These are phyloP conservation scores for Luperina testacea DNA, from an alignment of 2,888 invertebrate genomes.

Conservation along the genomic window DNA sequence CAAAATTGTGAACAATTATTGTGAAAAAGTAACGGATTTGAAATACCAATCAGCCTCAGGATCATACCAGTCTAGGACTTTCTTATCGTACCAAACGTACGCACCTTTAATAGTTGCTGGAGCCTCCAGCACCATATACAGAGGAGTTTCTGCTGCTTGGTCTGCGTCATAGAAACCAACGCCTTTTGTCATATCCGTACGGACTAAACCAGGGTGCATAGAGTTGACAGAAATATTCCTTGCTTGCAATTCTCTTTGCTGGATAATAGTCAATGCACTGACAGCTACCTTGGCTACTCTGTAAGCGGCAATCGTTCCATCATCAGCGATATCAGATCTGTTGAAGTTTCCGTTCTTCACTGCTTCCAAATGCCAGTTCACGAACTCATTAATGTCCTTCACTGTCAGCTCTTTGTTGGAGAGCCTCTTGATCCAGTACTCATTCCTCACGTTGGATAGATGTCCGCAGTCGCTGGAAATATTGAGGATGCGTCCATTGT, in stretches of 20 bases:
- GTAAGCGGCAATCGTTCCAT: slow-evolving; percentile 91
- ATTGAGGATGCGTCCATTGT: slow-evolving; percentile 93
- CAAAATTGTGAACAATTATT: slow-evolving; percentile 5
- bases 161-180: slow-evolving; percentile 90
- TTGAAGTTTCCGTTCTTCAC: slow-evolving; percentile 75
- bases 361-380: slow-evolving; percentile 91
- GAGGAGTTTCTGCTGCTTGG: slow-evolving; percentile 89
- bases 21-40: slow-evolving; percentile 67
- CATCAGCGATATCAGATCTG: slow-evolving; percentile 79
- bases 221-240: slow-evolving; percentile 91
- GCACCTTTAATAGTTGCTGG: slow-evolving; percentile 89
- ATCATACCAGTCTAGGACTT: slow-evolving; percentile 90
- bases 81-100: slow-evolving; percentile 91
- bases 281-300: slow-evolving; percentile 93
- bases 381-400: slow-evolving; percentile 85
- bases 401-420: slow-evolving; percentile 75
- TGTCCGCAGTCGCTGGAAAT: slow-evolving; percentile 93
- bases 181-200: slow-evolving; percentile 93
- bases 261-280: slow-evolving; percentile 91
- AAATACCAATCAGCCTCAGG: slow-evolving; percentile 78
- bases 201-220: slow-evolving; percentile 93
- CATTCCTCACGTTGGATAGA: slow-evolving; percentile 89
- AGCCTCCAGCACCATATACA: slow-evolving; percentile 89
- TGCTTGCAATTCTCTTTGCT: slow-evolving; percentile 90
- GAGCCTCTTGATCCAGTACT: slow-evolving; percentile 77